phyloP scores from a whole-genome alignment of 2,113 vertebrate species.

The Perognathus longimembris region DNA sequence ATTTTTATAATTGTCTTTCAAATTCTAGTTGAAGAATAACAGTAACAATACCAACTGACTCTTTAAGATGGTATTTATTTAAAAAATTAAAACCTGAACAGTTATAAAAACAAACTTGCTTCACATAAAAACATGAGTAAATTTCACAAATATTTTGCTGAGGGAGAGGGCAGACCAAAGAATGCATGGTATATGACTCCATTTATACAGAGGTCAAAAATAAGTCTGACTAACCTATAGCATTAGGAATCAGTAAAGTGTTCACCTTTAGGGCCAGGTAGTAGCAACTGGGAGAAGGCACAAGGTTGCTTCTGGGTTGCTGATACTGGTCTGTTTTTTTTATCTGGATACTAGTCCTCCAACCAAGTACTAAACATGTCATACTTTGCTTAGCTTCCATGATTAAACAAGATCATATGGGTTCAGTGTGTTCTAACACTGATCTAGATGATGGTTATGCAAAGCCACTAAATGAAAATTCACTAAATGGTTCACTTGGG shows the following conservation, averaged over 20 bases:
- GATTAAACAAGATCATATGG: too few species aligned
- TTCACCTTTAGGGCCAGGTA: background rate
- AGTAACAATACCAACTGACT: too few species aligned
- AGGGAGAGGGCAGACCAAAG: background rate
- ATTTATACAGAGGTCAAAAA: background rate
- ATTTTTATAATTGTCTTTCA: too few species aligned
- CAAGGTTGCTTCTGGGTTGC: background rate
- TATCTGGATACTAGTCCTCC: background rate
- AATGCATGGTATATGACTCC: background rate
- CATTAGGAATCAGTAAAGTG: background rate
- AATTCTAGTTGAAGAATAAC: too few species aligned
- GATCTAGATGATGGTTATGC: too few species aligned
- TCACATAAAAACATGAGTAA: background rate
- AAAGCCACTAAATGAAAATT: background rate
- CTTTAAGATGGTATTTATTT: too few species aligned
- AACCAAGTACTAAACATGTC: too few species aligned
- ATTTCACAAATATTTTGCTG: background rate
- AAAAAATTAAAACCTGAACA: too few species aligned
- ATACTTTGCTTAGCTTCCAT: too few species aligned
- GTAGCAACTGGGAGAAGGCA: background rate
- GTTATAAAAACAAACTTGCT: too few species aligned
- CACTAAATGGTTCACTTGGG: background rate
- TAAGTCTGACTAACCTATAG: background rate
- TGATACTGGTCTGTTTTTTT: background rate
- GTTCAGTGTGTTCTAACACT: too few species aligned